phyloP scores from a whole-genome alignment of 2,888 invertebrate species.

The Mesorhabditis belari region DNA sequence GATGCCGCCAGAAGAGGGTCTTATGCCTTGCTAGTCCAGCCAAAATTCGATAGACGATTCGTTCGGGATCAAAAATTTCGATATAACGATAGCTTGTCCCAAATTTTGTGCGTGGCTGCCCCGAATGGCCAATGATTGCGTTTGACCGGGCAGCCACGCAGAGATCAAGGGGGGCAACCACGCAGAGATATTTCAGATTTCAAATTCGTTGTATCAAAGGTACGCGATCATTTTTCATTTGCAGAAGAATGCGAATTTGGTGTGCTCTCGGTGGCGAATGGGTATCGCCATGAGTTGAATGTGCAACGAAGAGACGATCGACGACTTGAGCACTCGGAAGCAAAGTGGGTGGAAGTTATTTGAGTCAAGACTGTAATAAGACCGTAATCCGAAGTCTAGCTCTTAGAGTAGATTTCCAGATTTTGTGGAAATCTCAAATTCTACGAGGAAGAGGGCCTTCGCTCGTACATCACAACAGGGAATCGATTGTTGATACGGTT shows the following conservation, averaged over 20 bases:
- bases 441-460: conserved; percentile 56
- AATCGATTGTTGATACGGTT: conserved; percentile 54
- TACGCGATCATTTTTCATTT: conserved; percentile 5
- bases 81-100: too few relatives aligned
- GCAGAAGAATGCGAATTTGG: conserved; percentile 55
- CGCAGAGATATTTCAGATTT: not conserved
- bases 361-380: conserved; percentile 10
- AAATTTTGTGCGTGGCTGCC: too few relatives aligned
- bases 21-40: too few relatives aligned
- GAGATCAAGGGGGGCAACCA: too few relatives aligned
- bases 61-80: too few relatives aligned
- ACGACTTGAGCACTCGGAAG: conserved; percentile 3
- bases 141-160: too few relatives aligned
- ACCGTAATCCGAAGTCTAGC: too few relatives aligned
- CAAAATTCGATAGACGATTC: too few relatives aligned
- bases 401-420: too few relatives aligned
- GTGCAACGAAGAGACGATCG: not conserved
- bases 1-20: too few relatives aligned
- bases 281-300: conserved; percentile 45
- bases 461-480: conserved; percentile 53
- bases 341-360: not conserved
- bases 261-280: conserved; percentile 55
- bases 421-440: conserved; percentile 57
- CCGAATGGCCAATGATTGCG: too few relatives aligned
- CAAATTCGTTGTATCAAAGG: not conserved